Percentiles rank a stretch among this genome's conserved stretches.
Conservation (phyloP, 2,888 invertebrate genomes). For the Laothoe populi region DNA sequence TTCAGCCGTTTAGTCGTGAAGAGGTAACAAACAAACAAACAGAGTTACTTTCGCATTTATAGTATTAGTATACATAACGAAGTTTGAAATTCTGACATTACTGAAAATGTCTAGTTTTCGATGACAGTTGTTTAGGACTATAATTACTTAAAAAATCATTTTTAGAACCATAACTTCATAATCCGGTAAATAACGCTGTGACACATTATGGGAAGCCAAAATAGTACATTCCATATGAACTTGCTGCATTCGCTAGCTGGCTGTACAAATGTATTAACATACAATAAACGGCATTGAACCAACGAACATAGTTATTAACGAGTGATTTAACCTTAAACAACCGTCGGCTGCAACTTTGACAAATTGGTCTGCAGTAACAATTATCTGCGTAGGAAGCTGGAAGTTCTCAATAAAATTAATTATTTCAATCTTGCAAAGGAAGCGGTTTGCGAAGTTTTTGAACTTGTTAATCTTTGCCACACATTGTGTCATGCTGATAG, state of each 20-base stretch:
- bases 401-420: conserved; percentile 35
- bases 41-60: no score
- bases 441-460: conserved; percentile 6
- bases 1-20: no score
- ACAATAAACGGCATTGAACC: conserved; percentile 53
- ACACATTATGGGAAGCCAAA: not conserved
- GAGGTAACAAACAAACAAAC: no score
- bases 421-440: conserved; percentile 23
- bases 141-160: no score
- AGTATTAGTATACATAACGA: no score
- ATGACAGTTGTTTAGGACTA: no score
- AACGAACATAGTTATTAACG: conserved; percentile 40
- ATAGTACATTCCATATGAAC: not conserved
- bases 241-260: conserved; percentile 22
- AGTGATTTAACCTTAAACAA: conserved; percentile 36
- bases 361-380: conserved; percentile 32
- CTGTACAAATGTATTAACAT: conserved; percentile 40
- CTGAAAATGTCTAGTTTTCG: no score
- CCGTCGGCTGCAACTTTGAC: conserved; percentile 45
- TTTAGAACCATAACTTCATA: not conserved
- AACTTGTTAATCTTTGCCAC: no score
- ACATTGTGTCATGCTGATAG: no score
- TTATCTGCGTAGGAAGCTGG: conserved; percentile 32
- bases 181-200: not conserved
- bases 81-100: no score